phyloP scores from a whole-genome alignment of 2,113 vertebrate genomes.

The Neolamprologus falcicula region DNA sequence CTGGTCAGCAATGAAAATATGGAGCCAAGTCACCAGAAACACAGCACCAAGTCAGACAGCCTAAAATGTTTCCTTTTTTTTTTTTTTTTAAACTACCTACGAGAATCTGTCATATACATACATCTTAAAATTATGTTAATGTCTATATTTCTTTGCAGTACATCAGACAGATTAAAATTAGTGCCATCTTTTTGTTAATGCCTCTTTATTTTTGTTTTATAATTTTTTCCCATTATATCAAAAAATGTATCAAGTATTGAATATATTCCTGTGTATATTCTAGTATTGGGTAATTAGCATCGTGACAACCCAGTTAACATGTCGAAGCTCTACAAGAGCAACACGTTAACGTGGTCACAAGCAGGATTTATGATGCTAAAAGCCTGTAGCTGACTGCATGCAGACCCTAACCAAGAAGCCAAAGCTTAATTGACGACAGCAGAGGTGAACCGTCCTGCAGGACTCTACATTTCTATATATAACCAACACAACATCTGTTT shows the following conservation, averaged over 20 bases:
- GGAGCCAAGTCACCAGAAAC: neutral
- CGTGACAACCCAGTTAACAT: neutral
- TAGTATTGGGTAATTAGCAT: neutral
- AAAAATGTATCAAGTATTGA: neutral
- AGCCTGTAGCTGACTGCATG: neutral
- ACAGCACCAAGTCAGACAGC: neutral
- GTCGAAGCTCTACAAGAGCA: neutral
- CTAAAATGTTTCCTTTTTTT: neutral
- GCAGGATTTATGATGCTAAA: neutral
- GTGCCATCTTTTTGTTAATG: neutral
- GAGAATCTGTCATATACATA: neutral
- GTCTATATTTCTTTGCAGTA: neutral
- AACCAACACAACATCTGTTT: neutral
- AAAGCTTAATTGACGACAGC: neutral
- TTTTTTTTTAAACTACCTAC: fast-evolving
- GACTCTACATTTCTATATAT: neutral
- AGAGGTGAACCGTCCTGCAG: neutral
- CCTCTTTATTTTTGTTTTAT: neutral
- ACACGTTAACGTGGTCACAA: neutral
- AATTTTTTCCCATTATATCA: fast-evolving
- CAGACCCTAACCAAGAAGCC: neutral
- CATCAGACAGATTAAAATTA: neutral
- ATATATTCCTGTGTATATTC: neutral
- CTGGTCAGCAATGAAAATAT: neutral
- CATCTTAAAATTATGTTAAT: neutral